Base-by-base conservation (phyloP, 2,113 vertebrate genomes). In the Labrus mixtus region DNA sequence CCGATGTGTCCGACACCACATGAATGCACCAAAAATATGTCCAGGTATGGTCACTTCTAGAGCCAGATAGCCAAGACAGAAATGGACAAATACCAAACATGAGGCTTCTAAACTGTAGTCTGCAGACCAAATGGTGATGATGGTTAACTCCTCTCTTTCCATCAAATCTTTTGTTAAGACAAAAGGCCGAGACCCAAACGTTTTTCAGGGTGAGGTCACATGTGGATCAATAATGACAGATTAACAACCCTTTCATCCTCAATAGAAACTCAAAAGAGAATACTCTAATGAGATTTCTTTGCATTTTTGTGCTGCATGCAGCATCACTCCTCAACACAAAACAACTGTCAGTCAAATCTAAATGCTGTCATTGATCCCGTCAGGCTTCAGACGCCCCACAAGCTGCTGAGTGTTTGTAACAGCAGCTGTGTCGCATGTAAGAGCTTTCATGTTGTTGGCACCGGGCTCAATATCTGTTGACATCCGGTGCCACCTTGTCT, bases 341-440 rank as follows among this genome's bases (percentile, higher is more conserved):
- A 20, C 48, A 51, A 19, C 48, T 10, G 48, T 20, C 48, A 51
- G n/a, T 51, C 48, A 51, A 51, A 51, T 51, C 48, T n/a, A 51
- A 10, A n/a, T 19, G 1, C 19, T 51, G 48, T n/a, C 17, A 13
- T 20, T 51, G 48, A 13, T 36, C 45, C 17, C n/a, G 41, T 36
- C 8, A 55, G 15, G 3, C 10, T 16, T 6, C 0, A 3, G 60
- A 78, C 19, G 11, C 36, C 51, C 57, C 19, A 2, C 56, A 75
- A 41, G 66, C 78, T 78, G 69, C 8, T 59, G 50, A 5, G 22
- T 37, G 33, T 61, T 72, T 54, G 41, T 43, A 50, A 11, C 68
- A 23, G 62, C 68, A 45, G 62, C 51, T 45, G 29, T 57, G 57
- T 63, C 13, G 3, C 78, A 78, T 46, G 23, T 29, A 8, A 70